Conservation (phyloP, 1,140 invertebrate species). For the Micrasema minimum region DNA sequence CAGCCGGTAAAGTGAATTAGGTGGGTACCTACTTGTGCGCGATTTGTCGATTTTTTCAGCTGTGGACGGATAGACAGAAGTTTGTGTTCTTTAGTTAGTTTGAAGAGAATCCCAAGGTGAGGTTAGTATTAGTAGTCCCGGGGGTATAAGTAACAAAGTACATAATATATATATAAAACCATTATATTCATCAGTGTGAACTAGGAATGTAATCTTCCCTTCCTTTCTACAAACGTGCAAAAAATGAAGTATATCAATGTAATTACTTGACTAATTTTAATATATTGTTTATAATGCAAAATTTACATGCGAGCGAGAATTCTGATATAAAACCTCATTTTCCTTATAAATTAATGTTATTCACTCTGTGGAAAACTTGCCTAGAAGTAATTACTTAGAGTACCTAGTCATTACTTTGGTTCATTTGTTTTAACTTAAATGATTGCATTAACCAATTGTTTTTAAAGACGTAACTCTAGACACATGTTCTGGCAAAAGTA, state of each 20-base stretch:
- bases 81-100: constrained; percentile 10
- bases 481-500: constrained; percentile 43
- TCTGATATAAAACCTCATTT: constrained; percentile 69
- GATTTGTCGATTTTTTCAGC: constrained; percentile 1
- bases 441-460: constrained; percentile 50
- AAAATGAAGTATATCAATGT: constrained; percentile 46
- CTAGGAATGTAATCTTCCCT: constrained; percentile 38
- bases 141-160: constrained; percentile 8
- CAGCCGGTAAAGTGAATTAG: constrained; percentile 5
- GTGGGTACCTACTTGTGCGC: constrained; percentile 12
- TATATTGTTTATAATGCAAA: constrained; percentile 59
- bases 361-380: constrained; percentile 68
- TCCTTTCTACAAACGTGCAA: constrained; percentile 46
- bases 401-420: constrained; percentile 68
- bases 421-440: constrained; percentile 59
- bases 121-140: neutral
- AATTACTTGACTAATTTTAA: constrained; percentile 41
- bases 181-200: constrained; percentile 34
- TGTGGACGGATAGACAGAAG: neutral
- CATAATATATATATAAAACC: constrained; percentile 14
- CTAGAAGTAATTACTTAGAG: constrained; percentile 69
- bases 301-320: constrained; percentile 69
- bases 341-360: constrained; percentile 65
- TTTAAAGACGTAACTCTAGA: constrained; percentile 41
- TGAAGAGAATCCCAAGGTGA: constrained; percentile 16